Percentiles rank a stretch among this genome's conserved stretches.
Evolutionary conservation across 2,888 invertebrate species (phyloP).

Genomic region (Tupiocoris notatus): DNA sequence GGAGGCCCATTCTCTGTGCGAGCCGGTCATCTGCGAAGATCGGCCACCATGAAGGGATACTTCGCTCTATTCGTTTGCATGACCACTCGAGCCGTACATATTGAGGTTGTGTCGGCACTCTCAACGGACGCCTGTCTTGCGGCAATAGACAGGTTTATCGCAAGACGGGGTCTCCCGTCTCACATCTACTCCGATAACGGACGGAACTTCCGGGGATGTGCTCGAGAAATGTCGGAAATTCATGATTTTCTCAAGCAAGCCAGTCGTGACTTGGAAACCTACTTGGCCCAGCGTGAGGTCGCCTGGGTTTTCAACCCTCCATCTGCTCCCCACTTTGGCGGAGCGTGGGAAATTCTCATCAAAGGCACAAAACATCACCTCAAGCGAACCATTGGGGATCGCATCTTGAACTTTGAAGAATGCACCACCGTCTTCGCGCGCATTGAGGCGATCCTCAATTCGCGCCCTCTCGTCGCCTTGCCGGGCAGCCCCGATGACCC

Average conservation of each 20-base stretch:
- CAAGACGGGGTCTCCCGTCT: slow-evolving; percentile 7
- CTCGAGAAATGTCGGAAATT: slow-evolving; percentile 18
- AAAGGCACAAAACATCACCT: slow-evolving; percentile 38
- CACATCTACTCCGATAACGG: slow-evolving; percentile 51
- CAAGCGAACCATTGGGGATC: slow-evolving; percentile 11
- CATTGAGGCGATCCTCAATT: slow-evolving; percentile 37
- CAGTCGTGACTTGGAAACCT: neutral
- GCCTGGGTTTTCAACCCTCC: no score
- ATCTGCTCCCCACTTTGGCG: slow-evolving; percentile 47
- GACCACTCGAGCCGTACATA: slow-evolving; percentile 21
- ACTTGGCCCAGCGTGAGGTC: slow-evolving; percentile 1
- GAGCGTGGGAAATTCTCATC: slow-evolving; percentile 32
- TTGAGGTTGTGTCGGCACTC: neutral
- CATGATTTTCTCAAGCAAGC: neutral
- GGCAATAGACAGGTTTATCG: neutral
- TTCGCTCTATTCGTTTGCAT: no score
- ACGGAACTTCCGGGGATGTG: slow-evolving; percentile 51
- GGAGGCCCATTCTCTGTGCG: slow-evolving; percentile 46
- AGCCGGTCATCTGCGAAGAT: neutral
- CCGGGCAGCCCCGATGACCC: neutral
- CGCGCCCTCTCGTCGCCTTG: no score
- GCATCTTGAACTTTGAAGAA: slow-evolving; percentile 23
- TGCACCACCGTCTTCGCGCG: slow-evolving; percentile 17
- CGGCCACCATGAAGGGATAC: slow-evolving; percentile 38
- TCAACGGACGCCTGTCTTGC: neutral